Percentiles rank a stretch among this genome's conserved stretches.
Evolutionary conservation across 2,888 invertebrate genomes (phyloP).

Genomic region (Andrena flavipes): DNA sequence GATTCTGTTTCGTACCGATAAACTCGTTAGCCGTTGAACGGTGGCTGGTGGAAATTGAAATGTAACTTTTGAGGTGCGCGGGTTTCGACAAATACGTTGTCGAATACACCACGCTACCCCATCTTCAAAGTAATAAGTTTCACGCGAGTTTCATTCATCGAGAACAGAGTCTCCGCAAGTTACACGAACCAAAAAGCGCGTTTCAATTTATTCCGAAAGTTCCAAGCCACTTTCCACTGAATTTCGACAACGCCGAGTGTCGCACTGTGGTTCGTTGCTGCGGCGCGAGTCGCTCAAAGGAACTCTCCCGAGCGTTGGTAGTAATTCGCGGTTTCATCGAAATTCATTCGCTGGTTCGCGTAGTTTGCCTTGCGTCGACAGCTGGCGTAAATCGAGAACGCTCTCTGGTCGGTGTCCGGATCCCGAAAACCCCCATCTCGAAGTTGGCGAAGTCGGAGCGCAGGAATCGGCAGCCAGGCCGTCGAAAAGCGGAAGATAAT

Average conservation of each 20-base stretch:
- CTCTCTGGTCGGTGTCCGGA: not conserved
- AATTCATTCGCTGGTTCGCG: conserved; percentile 42
- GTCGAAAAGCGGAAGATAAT: conserved; percentile 27
- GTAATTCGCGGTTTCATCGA: conserved; percentile 35
- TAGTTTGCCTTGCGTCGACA: not conserved
- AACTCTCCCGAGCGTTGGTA: conserved; percentile 14
- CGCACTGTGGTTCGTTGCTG: not conserved
- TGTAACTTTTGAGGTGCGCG: not conserved
- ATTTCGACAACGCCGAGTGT: not conserved
- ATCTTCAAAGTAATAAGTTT: no score
- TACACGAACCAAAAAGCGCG: conserved; percentile 3
- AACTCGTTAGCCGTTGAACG: not conserved
- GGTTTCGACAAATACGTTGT: not conserved
- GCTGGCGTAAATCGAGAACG: not conserved
- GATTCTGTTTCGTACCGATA: not conserved
- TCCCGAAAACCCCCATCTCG: conserved; percentile 10
- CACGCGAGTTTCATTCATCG: no score
- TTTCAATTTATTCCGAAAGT: not conserved
- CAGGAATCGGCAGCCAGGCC: conserved; percentile 8
- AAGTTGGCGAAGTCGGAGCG: conserved; percentile 27
- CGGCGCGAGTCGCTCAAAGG: conserved; percentile 4
- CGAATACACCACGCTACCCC: not conserved
- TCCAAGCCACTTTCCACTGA: not conserved
- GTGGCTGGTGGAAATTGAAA: not conserved
- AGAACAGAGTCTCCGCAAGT: conserved; percentile 21